Conservation (phyloP, 2,888 invertebrate species). For the Allygus modestus region DNA sequence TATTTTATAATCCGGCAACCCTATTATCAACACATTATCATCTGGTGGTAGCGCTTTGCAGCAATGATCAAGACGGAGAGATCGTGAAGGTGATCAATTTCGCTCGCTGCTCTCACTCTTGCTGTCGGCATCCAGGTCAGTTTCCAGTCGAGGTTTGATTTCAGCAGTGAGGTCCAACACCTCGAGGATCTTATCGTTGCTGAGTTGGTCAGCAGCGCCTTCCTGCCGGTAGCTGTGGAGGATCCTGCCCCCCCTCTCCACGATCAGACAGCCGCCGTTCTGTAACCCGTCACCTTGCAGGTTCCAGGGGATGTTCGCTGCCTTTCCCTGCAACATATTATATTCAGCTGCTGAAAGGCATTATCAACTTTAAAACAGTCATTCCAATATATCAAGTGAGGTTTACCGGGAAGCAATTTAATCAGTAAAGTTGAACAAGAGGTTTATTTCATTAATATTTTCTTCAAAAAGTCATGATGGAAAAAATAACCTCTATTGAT, state of each 20-base stretch:
- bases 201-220: constrained; percentile 54
- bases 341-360: no score
- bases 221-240: constrained; percentile 61
- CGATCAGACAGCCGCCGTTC: constrained; percentile 58
- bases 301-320: constrained; percentile 55
- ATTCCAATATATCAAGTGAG: no score
- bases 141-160: constrained; percentile 28
- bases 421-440: no score
- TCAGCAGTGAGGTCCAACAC: constrained; percentile 54
- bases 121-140: constrained; percentile 31
- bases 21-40: not conserved
- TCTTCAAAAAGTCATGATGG: no score
- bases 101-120: constrained; percentile 30
- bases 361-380: no score
- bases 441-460: no score
- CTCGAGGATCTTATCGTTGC: constrained; percentile 58
- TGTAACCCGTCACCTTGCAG: constrained; percentile 57
- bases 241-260: constrained; percentile 53
- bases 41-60: not conserved
- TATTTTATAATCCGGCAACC: not conserved
- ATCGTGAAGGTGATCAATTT: not conserved
- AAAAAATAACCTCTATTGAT: no score
- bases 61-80: no score
- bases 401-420: no score
- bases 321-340: constrained; percentile 47